Evolutionary conservation across 2,888 invertebrate species (phyloP), one percentile per base, ranked within the genome.

Genomic region (Lithosia quadra): DNA sequence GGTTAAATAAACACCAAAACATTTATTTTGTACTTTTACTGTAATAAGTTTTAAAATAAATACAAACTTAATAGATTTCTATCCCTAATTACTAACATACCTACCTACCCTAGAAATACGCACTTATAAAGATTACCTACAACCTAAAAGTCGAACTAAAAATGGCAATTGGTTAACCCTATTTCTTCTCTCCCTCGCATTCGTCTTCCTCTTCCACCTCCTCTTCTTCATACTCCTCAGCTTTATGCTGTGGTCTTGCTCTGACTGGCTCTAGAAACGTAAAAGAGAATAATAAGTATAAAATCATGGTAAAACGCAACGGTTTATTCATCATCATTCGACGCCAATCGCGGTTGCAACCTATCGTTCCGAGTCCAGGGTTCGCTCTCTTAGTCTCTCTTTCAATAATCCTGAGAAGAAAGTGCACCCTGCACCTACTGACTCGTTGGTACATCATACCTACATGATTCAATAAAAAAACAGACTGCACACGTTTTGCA

Each of bases 251-350:
- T 28, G 79, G 84, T 72, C 87, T 86, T 24, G 81, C 87, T 76
- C 89, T 83, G 65, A 80, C 81, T 72, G 83, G 80, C 76, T 89
- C 90, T 90, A 88, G 67, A 86, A 88, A 74, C 56, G 69, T 65
- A 68, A n/a, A 9, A 9, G n/a, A 59, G 0, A 34, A n/a, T 18
- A 43, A 4, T n/a, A n/a, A n/a, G n/a, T 43, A 43, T 43, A 11
- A 36, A 13, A 43, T 10, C 13, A 36, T 36, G 13, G 36, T 11
- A 11, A 36, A 36, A 36, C 3, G 36, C 36, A 36, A 36, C 2
- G 13, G 13, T 13, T 36, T 8, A 36, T 36, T 36, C 13, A 36
- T 34, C 34, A 34, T 10, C 34, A 34, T 34, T 1, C 34, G 10
- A 34, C 34, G 10, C 8, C 34, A 34, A 34, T 34, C 8, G 1